phyloP scores from a whole-genome alignment of 2,888 invertebrate genomes.

The Caenorhabditis plicata region DNA sequence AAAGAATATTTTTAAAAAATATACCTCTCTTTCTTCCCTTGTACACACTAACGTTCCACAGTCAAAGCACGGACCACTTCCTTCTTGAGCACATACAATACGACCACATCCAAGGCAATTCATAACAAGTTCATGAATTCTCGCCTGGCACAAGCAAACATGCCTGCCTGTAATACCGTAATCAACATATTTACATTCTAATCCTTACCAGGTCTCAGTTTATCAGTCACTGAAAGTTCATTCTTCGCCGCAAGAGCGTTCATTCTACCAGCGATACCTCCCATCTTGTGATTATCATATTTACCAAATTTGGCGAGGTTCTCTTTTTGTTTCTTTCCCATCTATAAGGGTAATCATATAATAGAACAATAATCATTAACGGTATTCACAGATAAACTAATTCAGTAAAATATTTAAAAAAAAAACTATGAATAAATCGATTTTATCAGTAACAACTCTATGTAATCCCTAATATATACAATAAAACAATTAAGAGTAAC shows the following conservation, averaged over 20 bases:
- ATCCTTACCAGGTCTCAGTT: conserved; percentile 23
- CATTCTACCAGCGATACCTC: conserved; percentile 11
- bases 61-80: conserved; percentile 91
- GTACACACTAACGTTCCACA: conserved; percentile 80
- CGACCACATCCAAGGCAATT: conserved; percentile 92
- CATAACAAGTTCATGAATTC: conserved; percentile 83
- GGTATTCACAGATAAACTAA: not conserved
- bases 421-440: too few species aligned
- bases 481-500: conserved; percentile 4
- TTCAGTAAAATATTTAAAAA: not conserved
- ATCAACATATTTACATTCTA: not conserved
- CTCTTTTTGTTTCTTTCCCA: conserved; percentile 29
- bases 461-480: conserved; percentile 1
- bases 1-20: not conserved
- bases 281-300: conserved; percentile 2
- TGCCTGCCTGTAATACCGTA: conserved; percentile 76
- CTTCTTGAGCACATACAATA: conserved; percentile 86
- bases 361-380: not conserved
- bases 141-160: conserved; percentile 86
- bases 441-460: too few species aligned
- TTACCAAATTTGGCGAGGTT: too few species aligned
- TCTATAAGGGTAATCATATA: not conserved
- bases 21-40: conserved; percentile 53
- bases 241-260: conserved; percentile 35
- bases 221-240: conserved; percentile 23